A percentile compares a stretch with the other conserved stretches of the same genome.
Conservation (phyloP, 2,888 invertebrate species). For the Trichogramma evanescens region DNA sequence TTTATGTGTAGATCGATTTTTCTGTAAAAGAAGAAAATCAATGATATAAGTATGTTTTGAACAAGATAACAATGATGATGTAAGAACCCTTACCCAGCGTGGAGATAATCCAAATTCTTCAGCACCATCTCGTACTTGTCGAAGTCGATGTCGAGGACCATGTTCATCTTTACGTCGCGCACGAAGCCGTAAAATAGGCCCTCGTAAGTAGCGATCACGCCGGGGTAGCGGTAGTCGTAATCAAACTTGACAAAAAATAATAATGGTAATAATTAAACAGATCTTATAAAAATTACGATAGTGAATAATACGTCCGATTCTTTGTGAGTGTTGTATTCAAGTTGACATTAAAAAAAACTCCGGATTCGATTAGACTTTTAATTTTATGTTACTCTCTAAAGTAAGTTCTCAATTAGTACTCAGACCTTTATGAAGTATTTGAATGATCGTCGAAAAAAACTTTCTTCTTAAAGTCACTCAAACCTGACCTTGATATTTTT, state of each 20-base stretch:
- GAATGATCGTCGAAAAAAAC: too few species aligned
- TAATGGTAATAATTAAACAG: not conserved
- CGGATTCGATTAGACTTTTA: too few species aligned
- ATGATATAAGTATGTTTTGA: not conserved
- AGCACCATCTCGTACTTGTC: conserved; percentile 18
- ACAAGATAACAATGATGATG: not conserved
- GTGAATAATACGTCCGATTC: too few species aligned
- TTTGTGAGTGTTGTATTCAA: too few species aligned
- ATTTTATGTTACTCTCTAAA: too few species aligned
- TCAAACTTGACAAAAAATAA: conserved; percentile 23
- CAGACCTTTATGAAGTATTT: too few species aligned
- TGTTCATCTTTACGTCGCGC: conserved; percentile 16
- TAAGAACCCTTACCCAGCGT: conserved; percentile 26
- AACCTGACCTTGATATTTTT: too few species aligned
- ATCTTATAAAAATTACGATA: too few species aligned
- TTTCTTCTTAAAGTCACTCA: too few species aligned
- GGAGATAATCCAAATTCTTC: conserved; percentile 21
- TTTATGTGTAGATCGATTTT: not conserved
- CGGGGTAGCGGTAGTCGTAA: conserved; percentile 26
- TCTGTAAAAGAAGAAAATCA: not conserved
- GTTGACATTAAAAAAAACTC: too few species aligned
- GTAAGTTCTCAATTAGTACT: too few species aligned
- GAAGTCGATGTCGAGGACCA: conserved; percentile 21
- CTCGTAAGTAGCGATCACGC: conserved; percentile 20
- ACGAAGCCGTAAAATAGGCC: conserved; percentile 27